phyloP scores from a whole-genome alignment of 2,888 invertebrate species.

The Nephrotoma flavescens region DNA sequence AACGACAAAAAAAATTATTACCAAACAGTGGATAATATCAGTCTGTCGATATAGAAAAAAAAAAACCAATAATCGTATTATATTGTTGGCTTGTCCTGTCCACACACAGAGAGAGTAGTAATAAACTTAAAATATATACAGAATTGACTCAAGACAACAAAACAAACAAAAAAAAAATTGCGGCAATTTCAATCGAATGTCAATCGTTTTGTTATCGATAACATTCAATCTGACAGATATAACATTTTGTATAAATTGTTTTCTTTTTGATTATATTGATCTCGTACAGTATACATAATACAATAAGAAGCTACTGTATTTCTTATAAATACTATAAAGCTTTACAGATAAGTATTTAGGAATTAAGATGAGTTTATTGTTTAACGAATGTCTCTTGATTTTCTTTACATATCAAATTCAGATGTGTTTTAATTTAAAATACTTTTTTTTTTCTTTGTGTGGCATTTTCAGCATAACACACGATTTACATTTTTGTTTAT shows the following conservation, averaged over 20 bases:
- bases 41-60: not conserved
- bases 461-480: no score
- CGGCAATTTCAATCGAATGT: not conserved
- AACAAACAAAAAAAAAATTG: not conserved
- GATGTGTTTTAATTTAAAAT: no score
- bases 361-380: no score
- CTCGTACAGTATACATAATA: not conserved
- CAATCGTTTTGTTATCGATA: not conserved
- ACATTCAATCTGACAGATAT: not conserved
- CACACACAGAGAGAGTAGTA: not conserved
- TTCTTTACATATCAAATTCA: no score
- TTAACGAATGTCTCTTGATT: no score
- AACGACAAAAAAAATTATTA: not conserved
- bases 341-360: no score
- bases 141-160: not conserved
- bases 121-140: not conserved
- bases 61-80: not conserved
- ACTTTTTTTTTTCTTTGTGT: no score
- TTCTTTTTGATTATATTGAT: not conserved
- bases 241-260: not conserved
- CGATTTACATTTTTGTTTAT: no score
- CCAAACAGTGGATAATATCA: not conserved
- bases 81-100: not conserved
- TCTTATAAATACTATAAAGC: no score
- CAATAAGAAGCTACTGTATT: no score